Evolutionary conservation across 1,140 invertebrate genomes (phyloP).

Genomic region (Drosophila arawakana): DNA sequence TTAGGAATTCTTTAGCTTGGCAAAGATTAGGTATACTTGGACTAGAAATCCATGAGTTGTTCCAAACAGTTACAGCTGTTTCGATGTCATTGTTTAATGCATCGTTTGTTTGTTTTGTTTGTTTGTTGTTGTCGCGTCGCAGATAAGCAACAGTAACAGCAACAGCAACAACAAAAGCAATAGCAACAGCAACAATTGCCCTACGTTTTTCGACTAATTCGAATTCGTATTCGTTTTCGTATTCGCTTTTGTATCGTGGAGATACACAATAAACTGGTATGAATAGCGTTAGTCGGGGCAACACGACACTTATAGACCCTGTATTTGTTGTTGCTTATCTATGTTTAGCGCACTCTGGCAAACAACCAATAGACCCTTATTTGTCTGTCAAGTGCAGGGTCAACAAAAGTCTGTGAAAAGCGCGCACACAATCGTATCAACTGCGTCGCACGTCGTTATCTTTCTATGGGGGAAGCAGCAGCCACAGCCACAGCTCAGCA

Average conservation of each 20-base stretch:
- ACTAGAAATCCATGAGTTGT: background rate
- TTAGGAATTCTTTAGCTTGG: background rate
- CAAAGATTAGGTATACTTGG: background rate
- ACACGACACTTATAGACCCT: too few species aligned
- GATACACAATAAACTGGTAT: slow-evolving; percentile 33
- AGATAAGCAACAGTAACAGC: slow-evolving; percentile 49
- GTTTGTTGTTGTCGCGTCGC: slow-evolving; percentile 52
- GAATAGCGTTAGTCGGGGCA: too few species aligned
- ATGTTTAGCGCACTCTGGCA: too few species aligned
- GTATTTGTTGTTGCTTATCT: too few species aligned
- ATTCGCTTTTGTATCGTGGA: slow-evolving; percentile 57
- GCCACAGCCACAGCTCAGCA: slow-evolving; percentile 44
- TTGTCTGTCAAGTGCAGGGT: too few species aligned
- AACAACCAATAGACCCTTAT: too few species aligned
- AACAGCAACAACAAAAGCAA: slow-evolving; percentile 33
- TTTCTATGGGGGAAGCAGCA: slow-evolving; percentile 44
- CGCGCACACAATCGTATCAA: slow-evolving; percentile 48
- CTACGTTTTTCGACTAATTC: slow-evolving; percentile 66
- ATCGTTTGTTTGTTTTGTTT: slow-evolving; percentile 61
- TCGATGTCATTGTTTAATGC: slow-evolving; percentile 38
- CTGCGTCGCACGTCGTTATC: slow-evolving; percentile 68
- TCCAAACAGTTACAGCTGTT: slow-evolving; percentile 22
- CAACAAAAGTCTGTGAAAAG: slow-evolving; percentile 35
- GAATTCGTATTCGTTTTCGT: slow-evolving; percentile 31
- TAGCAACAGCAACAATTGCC: slow-evolving; percentile 48